phyloP scores from a whole-genome alignment of 1,140 invertebrate species.

The Bombus balteatus region DNA sequence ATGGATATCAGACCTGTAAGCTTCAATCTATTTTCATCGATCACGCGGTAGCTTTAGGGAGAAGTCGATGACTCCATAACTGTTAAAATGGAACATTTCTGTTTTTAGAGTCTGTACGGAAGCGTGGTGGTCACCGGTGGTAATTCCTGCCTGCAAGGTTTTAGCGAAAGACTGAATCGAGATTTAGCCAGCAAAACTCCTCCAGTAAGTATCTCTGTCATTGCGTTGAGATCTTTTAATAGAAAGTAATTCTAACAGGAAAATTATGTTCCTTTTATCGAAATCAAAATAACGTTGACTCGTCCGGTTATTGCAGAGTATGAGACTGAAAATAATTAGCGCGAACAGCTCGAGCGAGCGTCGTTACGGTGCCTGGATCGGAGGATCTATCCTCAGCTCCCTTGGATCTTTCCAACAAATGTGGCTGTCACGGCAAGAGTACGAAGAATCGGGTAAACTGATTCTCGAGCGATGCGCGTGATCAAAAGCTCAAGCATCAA shows the following conservation, averaged over 20 bases:
- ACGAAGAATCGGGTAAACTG: slow-evolving; percentile 95
- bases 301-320: slow-evolving; percentile 85
- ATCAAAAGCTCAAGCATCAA: slow-evolving; percentile 25
- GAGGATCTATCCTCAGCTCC: slow-evolving; percentile 97
- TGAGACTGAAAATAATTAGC: slow-evolving; percentile 93
- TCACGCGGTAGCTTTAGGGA: not conserved
- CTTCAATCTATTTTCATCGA: not conserved
- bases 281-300: not conserved
- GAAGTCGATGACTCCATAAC: not conserved
- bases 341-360: slow-evolving; percentile 92
- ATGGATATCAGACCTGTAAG: slow-evolving; percentile 94
- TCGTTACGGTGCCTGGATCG: slow-evolving; percentile 97
- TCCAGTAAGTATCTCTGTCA: slow-evolving; percentile 82
- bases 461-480: slow-evolving; percentile 90
- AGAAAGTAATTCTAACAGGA: no score
- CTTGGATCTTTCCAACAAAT: slow-evolving; percentile 98
- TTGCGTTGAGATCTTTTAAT: not conserved
- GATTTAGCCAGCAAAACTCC: slow-evolving; percentile 93
- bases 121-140: slow-evolving; percentile 95
- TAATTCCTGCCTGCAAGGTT: slow-evolving; percentile 91
- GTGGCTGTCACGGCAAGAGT: slow-evolving; percentile 98
- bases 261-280: not conserved
- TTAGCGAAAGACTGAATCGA: slow-evolving; percentile 91
- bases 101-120: slow-evolving; percentile 87
- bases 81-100: not conserved